Conservation (phyloP, 2,888 invertebrate species). For the Liodrosophila aerea region DNA sequence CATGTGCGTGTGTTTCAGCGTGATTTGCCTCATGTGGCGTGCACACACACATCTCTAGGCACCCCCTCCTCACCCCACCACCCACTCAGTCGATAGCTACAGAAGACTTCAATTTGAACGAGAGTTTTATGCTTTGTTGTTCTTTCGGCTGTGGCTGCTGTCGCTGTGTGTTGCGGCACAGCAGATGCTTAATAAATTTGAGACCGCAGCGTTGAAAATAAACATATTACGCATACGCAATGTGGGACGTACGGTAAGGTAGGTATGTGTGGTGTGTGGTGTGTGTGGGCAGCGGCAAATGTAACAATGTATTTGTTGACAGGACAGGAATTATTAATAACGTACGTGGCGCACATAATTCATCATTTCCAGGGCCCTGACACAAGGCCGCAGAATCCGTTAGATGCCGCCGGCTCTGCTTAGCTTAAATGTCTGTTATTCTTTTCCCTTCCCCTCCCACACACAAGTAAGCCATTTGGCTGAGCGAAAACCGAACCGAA, state of each 20-base stretch:
- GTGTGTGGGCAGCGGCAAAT: conserved; percentile 24
- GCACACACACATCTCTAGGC: conserved; percentile 10
- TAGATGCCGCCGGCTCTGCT: conserved; percentile 22
- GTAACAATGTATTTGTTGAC: conserved; percentile 76
- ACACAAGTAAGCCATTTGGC: not conserved
- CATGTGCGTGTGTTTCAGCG: conserved; percentile 36
- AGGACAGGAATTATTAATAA: conserved; percentile 80
- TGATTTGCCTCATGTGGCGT: conserved; percentile 38
- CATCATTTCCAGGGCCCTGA: conserved; percentile 60
- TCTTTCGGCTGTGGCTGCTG: conserved; percentile 19
- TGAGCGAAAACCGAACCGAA: conserved; percentile 4
- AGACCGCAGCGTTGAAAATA: conserved; percentile 51
- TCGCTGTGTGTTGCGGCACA: conserved; percentile 25
- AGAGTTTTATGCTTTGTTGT: conserved; percentile 14
- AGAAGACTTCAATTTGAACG: conserved; percentile 22
- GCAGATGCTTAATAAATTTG: conserved; percentile 69
- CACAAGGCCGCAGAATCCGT: conserved; percentile 42
- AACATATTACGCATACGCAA: conserved; percentile 76
- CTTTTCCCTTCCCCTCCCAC: conserved; percentile 46
- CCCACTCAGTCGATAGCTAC: conserved; percentile 2
- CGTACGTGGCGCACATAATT: conserved; percentile 77
- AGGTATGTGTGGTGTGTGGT: conserved; percentile 28
- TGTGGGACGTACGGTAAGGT: conserved; percentile 26
- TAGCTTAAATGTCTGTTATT: conserved; percentile 37
- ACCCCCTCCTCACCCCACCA: not conserved